Base-by-base conservation (phyloP, 2,797 vertebrate genomes). In the Pseudocheirus occidentalis region DNA sequence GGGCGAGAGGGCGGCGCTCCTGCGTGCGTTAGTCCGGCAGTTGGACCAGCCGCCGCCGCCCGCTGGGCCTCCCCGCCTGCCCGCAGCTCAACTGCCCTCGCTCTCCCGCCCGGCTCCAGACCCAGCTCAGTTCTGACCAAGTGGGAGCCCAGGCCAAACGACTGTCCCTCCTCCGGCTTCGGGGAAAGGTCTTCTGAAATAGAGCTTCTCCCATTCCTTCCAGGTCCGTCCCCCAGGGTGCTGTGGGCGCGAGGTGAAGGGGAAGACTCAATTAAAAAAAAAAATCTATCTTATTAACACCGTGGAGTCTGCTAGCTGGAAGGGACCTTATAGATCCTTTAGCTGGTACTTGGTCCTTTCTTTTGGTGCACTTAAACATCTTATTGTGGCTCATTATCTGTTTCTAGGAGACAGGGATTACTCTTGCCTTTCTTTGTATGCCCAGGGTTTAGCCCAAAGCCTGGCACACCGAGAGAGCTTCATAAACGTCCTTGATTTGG, bases 1-100 rank as follows among this genome's bases (percentile, higher is more conserved):
- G 40, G 73, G 73, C 73, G 55, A 55, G 94, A 97, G 59, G 95
- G 94, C 50, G 57, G 93, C 66, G 91, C 94, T 95, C 95, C 96
- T 97, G 96, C 92, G 95, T 57, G 92, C 62, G n/a, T 0, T 31
- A 55, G 3, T 5, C 11, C 28, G 58, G 58, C 58, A 12, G 29
- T n/a, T 40, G 66, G 59, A 62, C 59, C 66, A 0, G 92, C 7
- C 40, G 2, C 90, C 92, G 50, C 0, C 28, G 90, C 62, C 28
- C 4, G 1, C 90, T 52, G 14, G 0, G 16, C 90, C 91, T 56
- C 90, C 50, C 0, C 1, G 16, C 55, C 16, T 81, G 53, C 81
- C 1, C 24, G 59, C 6, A 50, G 10, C 94, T 50, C 91, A 50
- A 21, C 46, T 13, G 6, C 92, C 24, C 62, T 92, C 56, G 56